Evolutionary conservation across 2,888 invertebrate species (phyloP).

Genomic region (Cosmia pyralina): DNA sequence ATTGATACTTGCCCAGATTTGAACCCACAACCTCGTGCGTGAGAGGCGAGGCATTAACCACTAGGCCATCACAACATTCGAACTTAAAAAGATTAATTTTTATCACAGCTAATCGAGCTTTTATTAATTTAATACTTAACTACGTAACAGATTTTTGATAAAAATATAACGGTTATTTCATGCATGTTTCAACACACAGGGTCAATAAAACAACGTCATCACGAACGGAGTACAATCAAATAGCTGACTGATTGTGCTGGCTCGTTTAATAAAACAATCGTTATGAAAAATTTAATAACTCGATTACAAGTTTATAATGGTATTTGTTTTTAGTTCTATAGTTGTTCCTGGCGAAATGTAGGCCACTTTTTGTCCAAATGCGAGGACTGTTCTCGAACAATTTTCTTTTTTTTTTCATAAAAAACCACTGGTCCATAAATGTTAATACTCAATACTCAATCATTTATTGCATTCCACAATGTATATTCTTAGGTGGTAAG

Average conservation of each 20-base stretch:
- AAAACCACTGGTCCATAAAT: too few relatives aligned
- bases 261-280: constrained; percentile 64
- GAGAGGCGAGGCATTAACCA: too few relatives aligned
- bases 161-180: constrained; percentile 40
- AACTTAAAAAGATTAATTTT: too few relatives aligned
- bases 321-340: constrained; percentile 26
- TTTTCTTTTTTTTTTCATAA: too few relatives aligned
- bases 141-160: constrained; percentile 3
- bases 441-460: too few relatives aligned
- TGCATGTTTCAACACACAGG: constrained; percentile 52
- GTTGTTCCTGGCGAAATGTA: background rate
- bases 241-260: constrained; percentile 72
- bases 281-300: constrained; percentile 49
- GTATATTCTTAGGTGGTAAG: too few relatives aligned
- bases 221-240: constrained; percentile 74
- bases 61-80: too few relatives aligned
- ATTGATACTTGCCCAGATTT: too few relatives aligned
- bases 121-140: background rate
- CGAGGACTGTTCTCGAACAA: background rate
- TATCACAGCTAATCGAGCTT: background rate
- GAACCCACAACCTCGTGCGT: too few relatives aligned
- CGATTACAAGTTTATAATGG: constrained; percentile 39
- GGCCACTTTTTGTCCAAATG: background rate
- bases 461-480: too few relatives aligned
- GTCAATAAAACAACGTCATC: constrained; percentile 74